Evolutionary conservation across 2,888 invertebrate genomes (phyloP), one percentile per base, ranked within the genome.

Genomic region (Aromia moschata): DNA sequence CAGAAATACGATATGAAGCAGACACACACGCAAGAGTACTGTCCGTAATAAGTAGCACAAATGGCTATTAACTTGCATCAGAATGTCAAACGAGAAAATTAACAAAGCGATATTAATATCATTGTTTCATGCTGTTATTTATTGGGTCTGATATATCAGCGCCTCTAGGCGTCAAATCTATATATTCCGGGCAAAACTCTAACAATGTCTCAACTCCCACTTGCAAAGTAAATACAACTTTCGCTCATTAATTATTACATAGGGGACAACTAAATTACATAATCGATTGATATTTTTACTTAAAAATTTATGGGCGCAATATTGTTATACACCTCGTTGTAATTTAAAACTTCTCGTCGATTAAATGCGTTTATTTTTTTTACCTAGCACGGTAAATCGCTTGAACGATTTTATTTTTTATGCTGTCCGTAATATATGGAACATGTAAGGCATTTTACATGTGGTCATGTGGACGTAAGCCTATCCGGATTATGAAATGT

Each of bases 191-290:
- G 54, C 52, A 64, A 61, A 60, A 47, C 57, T 58, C 20, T 55
- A 67, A 67, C 64, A 65, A 67, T 65, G 61, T 59, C 53, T 31
- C 7, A 58, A 60, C 65, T 59, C 68, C 68, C 67, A 63, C 64
- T 55, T 54, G 58, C 57, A 38, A 44, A 16, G 37, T 16, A 43
- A 57, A 49, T 57, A 40, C 57, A 64, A 70, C 74, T 74, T 74
- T 74, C 74, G 65, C 74, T 73, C 72, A 70, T 73, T 73, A 70
- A 73, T 73, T 72, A 74, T 72, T 72, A 64, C 65, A 64, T 59
- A 67, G 68, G 67, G 68, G 70, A 68, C 70, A 71, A 59, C 54
- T 56, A 62, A 71, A 68, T 72, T 71, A 65, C 68, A 70, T 65
- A 68, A 70, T 61, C 60, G 54, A 45, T 36, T 52, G 36, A 38